Evolutionary conservation across 2,888 invertebrate species (phyloP).

Genomic region (Lymantria dispar): DNA sequence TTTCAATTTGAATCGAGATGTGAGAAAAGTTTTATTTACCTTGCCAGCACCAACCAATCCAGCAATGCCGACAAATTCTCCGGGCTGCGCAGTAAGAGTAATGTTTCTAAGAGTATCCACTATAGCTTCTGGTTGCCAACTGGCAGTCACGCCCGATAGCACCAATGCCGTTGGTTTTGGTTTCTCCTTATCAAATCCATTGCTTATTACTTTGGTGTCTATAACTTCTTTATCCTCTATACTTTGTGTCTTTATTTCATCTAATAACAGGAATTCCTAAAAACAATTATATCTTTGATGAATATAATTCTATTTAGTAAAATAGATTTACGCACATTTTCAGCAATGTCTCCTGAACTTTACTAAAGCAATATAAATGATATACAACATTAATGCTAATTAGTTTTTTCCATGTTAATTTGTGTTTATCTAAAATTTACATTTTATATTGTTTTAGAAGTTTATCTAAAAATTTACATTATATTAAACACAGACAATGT

Average conservation of each 20-base stretch:
- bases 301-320: background rate
- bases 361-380: too few relatives aligned
- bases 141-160: conserved; percentile 64
- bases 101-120: conserved; percentile 81
- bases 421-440: too few relatives aligned
- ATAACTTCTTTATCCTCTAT: conserved; percentile 39
- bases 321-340: too few relatives aligned
- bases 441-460: too few relatives aligned
- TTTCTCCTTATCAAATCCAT: conserved; percentile 50
- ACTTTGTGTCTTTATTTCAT: conserved; percentile 57
- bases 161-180: conserved; percentile 51
- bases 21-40: conserved; percentile 44
- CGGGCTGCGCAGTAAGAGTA: conserved; percentile 73
- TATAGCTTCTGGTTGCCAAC: conserved; percentile 70
- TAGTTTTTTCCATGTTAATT: too few relatives aligned
- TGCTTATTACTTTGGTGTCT: conserved; percentile 40
- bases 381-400: too few relatives aligned
- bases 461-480: too few relatives aligned
- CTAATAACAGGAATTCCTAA: conserved; percentile 70
- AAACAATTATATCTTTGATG: conserved; percentile 12
- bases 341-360: too few relatives aligned
- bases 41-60: conserved; percentile 91
- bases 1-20: background rate
- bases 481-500: too few relatives aligned
- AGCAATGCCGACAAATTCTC: conserved; percentile 85